Percentiles rank a stretch among this genome's conserved stretches.
phyloP scores from a whole-genome alignment of 1,140 invertebrate genomes.

The Trachymyrmex cornetzi region DNA sequence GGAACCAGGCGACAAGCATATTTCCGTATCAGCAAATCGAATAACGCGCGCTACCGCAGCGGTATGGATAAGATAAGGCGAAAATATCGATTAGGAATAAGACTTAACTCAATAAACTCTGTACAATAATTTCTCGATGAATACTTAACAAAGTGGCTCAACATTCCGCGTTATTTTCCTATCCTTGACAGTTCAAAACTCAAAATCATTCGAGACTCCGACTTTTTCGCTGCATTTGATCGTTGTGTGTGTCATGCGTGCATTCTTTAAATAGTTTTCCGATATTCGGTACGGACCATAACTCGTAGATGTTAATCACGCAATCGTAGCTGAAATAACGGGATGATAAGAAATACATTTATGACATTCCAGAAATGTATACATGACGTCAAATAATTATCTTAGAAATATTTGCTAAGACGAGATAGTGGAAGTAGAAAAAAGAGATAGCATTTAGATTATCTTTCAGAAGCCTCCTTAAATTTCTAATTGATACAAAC shows the following conservation, averaged over 20 bases:
- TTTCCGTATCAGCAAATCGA: slow-evolving; percentile 62
- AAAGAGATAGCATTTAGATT: not conserved
- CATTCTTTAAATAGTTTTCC: not conserved
- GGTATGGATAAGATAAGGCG: slow-evolving; percentile 55
- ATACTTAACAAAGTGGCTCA: slow-evolving; percentile 58
- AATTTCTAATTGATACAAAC: not conserved
- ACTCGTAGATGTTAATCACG: not conserved
- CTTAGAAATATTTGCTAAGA: not conserved
- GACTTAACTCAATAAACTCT: slow-evolving; percentile 57
- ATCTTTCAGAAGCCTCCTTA: not conserved
- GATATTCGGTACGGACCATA: not conserved
- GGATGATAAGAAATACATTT: not conserved
- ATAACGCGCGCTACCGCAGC: slow-evolving; percentile 49
- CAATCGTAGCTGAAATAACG: not conserved
- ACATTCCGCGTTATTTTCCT: slow-evolving; percentile 19
- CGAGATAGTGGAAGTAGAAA: not conserved
- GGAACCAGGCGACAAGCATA: slow-evolving; percentile 65
- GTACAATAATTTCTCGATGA: slow-evolving; percentile 61
- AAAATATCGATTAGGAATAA: slow-evolving; percentile 63
- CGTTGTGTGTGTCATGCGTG: not conserved
- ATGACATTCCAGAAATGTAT: not conserved
- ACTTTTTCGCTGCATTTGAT: not conserved
- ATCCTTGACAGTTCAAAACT: not conserved
- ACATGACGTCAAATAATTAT: not conserved
- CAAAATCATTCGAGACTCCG: not conserved